Evolutionary conservation across 2,113 vertebrate species (phyloP), one percentile per base, ranked within the genome.

Genomic region (Otis tarda): DNA sequence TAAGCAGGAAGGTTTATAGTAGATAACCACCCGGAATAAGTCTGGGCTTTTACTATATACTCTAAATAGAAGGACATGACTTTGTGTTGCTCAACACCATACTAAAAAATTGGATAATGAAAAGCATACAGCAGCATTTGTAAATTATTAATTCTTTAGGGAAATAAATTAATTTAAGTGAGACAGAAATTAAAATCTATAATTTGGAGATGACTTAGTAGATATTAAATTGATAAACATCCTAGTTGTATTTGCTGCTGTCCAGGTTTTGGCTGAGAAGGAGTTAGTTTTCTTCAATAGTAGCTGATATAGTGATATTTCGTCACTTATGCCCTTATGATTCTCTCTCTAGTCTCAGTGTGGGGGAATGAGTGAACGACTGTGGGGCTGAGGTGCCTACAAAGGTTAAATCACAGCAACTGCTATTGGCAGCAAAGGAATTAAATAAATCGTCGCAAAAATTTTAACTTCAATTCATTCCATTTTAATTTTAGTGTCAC

Each of bases 341-440:
- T 45, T 30, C 21, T 65, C 15, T 65, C 25, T 6, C 12, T 35
- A 35, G 0, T 17, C 37, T 67, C 47, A 61, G 1, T 6, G 6
- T 4, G 25, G 23, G 23, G 27, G 31, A 76, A 8, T 9, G n/a
- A 64, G 19, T 0, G 2, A 70, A 15, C 2, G 3, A 6, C 16
- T 18, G 16, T 25, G 9, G 8, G 27, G 24, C 21, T 89, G 35
- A 86, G 14, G 13, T 65, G 31, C 15, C 56, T 24, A 52, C 8
- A 0, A 1, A 57, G 6, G 16, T 57, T 76, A 75, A 71, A 87
- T 47, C 33, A 76, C 21, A 60, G 25, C 5, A 75, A 14, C 10
- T 56, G 14, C 17, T 49, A 27, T 27, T 78, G 30, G 16, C 3
- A 82, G 9, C 5, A 43, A 9, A 49, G 17, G 12, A 73, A n/a